phyloP scores from a whole-genome alignment of 2,888 invertebrate genomes.

The Prenolepis imparis region DNA sequence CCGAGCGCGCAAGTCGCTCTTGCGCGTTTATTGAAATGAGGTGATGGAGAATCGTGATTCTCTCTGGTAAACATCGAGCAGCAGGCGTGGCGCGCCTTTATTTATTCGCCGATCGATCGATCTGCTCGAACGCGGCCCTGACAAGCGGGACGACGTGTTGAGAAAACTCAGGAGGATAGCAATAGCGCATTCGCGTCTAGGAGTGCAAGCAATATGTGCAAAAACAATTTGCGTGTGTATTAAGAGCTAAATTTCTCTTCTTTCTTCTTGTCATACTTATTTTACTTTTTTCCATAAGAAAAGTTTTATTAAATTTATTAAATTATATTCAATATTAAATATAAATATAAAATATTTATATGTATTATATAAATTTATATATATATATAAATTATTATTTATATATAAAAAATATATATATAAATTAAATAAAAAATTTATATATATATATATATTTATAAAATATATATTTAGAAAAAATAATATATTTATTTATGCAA shows the following conservation, averaged over 20 bases:
- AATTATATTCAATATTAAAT: not conserved
- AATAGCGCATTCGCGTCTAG: not conserved
- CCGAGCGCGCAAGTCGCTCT: not conserved
- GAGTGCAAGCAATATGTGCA: not conserved
- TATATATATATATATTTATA: too few relatives aligned
- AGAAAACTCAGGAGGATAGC: not conserved
- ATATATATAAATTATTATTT: too few relatives aligned
- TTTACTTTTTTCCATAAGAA: not conserved
- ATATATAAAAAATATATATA: not conserved
- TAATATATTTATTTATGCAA: not conserved
- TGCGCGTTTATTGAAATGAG: slow-evolving; percentile 46
- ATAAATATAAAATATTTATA: too few relatives aligned
- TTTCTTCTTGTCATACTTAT: not conserved
- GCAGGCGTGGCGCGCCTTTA: slow-evolving; percentile 41
- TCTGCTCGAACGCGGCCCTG: slow-evolving; percentile 14
- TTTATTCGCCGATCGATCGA: slow-evolving; percentile 50
- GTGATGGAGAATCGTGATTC: slow-evolving; percentile 41
- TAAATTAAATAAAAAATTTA: too few relatives aligned
- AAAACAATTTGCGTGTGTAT: not conserved
- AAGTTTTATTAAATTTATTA: not conserved
- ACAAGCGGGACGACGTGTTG: not conserved
- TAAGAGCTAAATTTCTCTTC: not conserved
- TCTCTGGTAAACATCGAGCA: slow-evolving; percentile 37
- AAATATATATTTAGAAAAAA: too few relatives aligned
- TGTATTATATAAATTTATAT: too few relatives aligned